Evolutionary conservation across 2,113 vertebrate species (phyloP), one percentile per base, ranked within the genome.

Genomic region (Ochotona princeps): DNA sequence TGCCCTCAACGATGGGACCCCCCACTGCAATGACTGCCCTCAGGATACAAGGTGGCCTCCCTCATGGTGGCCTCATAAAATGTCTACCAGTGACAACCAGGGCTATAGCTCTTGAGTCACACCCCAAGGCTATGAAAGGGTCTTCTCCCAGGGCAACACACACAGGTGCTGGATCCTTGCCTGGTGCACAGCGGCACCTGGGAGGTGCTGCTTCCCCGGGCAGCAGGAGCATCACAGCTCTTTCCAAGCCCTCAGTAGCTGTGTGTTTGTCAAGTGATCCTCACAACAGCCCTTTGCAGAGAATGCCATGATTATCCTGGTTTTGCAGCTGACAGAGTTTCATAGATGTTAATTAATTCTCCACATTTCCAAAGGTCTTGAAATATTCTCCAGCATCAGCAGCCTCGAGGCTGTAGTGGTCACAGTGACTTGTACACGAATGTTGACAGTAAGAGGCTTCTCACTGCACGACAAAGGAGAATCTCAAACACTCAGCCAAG

Each of bases 351-450:
- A 23, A 61, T 51, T 51, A 38, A 60, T 57, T 28, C 61, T 30
- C n/a, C n/a, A 17, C 26, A 73, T n/a, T 14, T 44, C 9, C 83
- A 80, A 11, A 35, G 32, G 66, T 25, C 25, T 21, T 26, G 17
- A 44, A 21, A 26, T 5, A 21, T 1, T 13, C 25, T 18, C 10
- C 1, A 18, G 70, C 0, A 2, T 8, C 1, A 0, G 1, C 5
- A 1, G 15, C 28, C 30, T 63, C 83, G 18, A 0, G 0, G 14
- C 2, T 4, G 3, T 18, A 6, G 8, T 1, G 0, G 30, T 30
- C 44, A 35, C 0, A 28, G 30, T 25, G 78, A 73, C 15, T n/a
- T 54, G 66, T 30, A 74, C 38, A 66, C 28, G 30, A 35, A 73
- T 60, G 17, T 28, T 79, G 15, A 2, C 72, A 2, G 67, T 65